Evolutionary conservation across 2,113 vertebrate species (phyloP).

Genomic region (Sturnira hondurensis): DNA sequence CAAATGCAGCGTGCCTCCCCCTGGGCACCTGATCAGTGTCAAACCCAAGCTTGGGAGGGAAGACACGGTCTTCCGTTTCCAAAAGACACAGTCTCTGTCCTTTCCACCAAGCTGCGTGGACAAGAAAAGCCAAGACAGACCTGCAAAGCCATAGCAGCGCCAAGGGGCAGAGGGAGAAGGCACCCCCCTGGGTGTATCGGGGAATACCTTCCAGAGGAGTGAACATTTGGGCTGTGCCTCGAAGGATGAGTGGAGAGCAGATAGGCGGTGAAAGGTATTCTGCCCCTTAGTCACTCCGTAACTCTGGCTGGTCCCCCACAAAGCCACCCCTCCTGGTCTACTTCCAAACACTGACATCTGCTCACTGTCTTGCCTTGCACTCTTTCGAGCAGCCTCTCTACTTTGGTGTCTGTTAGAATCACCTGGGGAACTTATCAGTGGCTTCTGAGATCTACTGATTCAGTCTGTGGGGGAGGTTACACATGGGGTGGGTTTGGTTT

Average conservation of each 20-base stretch:
- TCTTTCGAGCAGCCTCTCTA: not conserved
- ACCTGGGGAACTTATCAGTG: not conserved
- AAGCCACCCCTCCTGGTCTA: not conserved
- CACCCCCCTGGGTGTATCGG: not conserved
- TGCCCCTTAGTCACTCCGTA: not conserved
- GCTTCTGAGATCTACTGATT: not conserved
- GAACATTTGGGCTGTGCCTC: rapidly evolving
- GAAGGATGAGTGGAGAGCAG: not conserved
- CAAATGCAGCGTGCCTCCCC: not conserved
- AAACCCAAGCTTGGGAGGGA: not conserved
- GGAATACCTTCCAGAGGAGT: not conserved
- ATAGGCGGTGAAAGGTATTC: not conserved
- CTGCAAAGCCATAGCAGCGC: not conserved
- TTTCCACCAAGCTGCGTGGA: not conserved
- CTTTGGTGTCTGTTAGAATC: not conserved
- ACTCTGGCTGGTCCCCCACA: not conserved
- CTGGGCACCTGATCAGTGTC: not conserved
- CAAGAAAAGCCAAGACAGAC: not conserved
- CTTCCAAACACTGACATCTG: not conserved
- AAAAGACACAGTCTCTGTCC: not conserved
- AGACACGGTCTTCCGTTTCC: too few species aligned
- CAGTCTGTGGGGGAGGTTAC: not conserved
- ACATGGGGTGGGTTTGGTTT: not conserved
- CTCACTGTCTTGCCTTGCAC: not conserved
- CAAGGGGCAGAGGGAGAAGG: not conserved